Evolutionary conservation across 2,888 invertebrate genomes (phyloP), one percentile per base, ranked within the genome.

Genomic region (Microlaimidae sp.): DNA sequence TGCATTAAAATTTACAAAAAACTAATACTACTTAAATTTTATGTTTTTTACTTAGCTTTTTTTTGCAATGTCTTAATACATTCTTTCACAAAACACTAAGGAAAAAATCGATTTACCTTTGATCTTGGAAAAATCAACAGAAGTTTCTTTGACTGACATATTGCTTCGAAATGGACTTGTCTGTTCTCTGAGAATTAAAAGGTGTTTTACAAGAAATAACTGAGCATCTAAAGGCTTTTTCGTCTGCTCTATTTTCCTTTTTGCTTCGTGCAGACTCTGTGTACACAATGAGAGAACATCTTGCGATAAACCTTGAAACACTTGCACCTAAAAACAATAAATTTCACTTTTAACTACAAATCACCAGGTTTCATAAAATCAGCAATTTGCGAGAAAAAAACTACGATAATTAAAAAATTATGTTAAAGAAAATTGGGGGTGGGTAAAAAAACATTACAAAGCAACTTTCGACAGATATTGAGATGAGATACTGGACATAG

Each of bases 151-250:
- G 0, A 90, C 80, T 0, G 88, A 81, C 62, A 87, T 87, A 19
- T 25, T 25, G 19, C 27, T 4, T 71, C 93, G 89, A 69, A 95
- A 97, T 0, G 97, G 95, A 0, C 93, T 89, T 27, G 95, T 95
- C 72, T 97, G 97, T 70, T 97, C 97, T 24, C 97, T 75, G 1
- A 99, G 75, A 55, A 99, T 97, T 2, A 99, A 76, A 55, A 99
- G 75, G 74, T 99, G 97, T 70, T 97, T 97, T 43, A 97, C 88
- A 74, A 93, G 83, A 72, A 97, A 97, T n/a, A 97, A 75, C 67
- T 86, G 82, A 0, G 87, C 92, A 73, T 97, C 93, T n/a, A 90
- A 76, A n/a, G 76, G 73, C 0, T 82, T 81, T 73, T 81, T 84
- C 61, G 79, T 79, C 1, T 77, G 71, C 0, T 82, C 77, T 60